Evolutionary conservation across 2,888 invertebrate species (phyloP).

Genomic region (Myopa tessellatipennis): DNA sequence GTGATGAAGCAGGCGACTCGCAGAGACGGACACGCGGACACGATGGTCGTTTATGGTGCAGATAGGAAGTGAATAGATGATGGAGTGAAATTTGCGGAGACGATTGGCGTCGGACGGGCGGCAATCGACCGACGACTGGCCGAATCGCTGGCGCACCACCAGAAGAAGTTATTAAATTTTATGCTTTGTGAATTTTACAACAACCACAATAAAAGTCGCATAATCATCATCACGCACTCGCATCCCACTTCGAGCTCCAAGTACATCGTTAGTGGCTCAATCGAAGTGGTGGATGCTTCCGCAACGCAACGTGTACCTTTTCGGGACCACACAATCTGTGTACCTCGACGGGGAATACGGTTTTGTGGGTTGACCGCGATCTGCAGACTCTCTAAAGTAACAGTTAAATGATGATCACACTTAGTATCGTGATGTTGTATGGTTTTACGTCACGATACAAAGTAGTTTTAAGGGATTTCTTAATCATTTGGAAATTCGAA

Average conservation of each 20-base stretch:
- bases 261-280: background rate
- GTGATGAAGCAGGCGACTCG: background rate
- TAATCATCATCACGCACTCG: background rate
- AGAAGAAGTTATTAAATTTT: constrained; percentile 34
- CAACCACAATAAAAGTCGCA: background rate
- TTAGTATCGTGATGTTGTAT: background rate
- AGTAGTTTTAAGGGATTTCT: too few species aligned
- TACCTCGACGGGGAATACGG: background rate
- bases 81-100: constrained; percentile 6
- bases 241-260: too few species aligned
- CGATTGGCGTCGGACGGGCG: background rate
- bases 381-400: background rate
- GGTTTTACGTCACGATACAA: too few species aligned
- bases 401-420: constrained; percentile 18
- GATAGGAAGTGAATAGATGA: constrained; percentile 25
- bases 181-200: constrained; percentile 15
- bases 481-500: too few species aligned
- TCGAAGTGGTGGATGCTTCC: constrained; percentile 36
- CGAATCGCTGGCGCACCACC: background rate
- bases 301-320: background rate
- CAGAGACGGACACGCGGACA: background rate
- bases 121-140: background rate
- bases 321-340: constrained; percentile 22
- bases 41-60: background rate
- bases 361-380: constrained; percentile 1